phyloP scores from a whole-genome alignment of 2,888 invertebrate genomes.

The Sinohyriopsis cumingii region DNA sequence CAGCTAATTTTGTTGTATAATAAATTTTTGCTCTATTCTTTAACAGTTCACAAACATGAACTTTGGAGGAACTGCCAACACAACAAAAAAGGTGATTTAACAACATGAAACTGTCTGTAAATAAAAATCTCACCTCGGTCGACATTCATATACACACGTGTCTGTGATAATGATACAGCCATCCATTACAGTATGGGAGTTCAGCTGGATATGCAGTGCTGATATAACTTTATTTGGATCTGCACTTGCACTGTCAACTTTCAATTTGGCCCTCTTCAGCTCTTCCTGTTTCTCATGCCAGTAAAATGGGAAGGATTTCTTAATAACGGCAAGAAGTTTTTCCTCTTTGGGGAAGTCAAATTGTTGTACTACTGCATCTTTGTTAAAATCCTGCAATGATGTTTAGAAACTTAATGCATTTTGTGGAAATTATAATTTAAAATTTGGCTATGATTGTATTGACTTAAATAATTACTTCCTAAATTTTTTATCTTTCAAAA shows the following conservation, averaged over 20 bases:
- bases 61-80: too few species aligned
- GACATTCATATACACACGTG: slow-evolving; percentile 77
- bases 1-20: too few species aligned
- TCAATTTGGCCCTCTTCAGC: slow-evolving; percentile 16
- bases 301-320: slow-evolving; percentile 70
- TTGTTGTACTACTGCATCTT: slow-evolving; percentile 76
- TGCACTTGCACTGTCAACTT: slow-evolving; percentile 15
- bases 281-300: slow-evolving; percentile 60
- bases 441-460: too few species aligned
- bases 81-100: too few species aligned
- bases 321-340: slow-evolving; percentile 75
- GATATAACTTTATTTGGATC: slow-evolving; percentile 21
- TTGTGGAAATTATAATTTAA: background rate
- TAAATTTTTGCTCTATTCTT: too few species aligned
- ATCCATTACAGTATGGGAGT: slow-evolving; percentile 64
- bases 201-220: slow-evolving; percentile 51
- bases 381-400: slow-evolving; percentile 75
- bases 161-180: slow-evolving; percentile 78
- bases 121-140: slow-evolving; percentile 73
- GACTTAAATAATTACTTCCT: too few species aligned
- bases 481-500: too few species aligned
- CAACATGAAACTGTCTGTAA: too few species aligned
- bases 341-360: slow-evolving; percentile 76
- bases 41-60: too few species aligned
- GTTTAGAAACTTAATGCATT: background rate